These are phyloP conservation scores for Silurus meridionalis DNA, from an alignment of 2,113 vertebrate species.

Conservation along the genomic window DNA sequence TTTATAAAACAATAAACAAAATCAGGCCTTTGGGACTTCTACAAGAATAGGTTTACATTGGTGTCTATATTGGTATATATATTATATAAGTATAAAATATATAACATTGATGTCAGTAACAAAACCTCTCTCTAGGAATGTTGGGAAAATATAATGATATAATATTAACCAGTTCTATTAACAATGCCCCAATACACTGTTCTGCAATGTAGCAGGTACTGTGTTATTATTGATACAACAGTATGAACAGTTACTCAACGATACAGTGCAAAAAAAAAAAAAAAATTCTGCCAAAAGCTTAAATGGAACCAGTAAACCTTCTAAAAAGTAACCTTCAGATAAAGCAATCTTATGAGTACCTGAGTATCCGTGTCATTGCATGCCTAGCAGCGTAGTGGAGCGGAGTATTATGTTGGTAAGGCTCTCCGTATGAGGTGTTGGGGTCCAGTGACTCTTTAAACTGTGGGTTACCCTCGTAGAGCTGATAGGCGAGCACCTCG, in stretches of 20 bases:
- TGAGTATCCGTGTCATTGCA: slow-evolving; percentile 93
- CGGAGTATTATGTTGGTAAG: slow-evolving; percentile 97
- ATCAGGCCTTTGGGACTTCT: neutral
- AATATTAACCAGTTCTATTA: neutral
- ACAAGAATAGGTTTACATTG: neutral
- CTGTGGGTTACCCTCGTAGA: slow-evolving; percentile 95
- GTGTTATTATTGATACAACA: neutral
- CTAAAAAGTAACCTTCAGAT: no score
- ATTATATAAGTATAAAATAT: neutral
- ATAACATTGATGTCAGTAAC: neutral
- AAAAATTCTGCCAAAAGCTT: neutral
- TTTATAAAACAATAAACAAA: neutral
- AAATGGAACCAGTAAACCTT: neutral
- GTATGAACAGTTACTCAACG: neutral
- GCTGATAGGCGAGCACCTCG: slow-evolving; percentile 91
- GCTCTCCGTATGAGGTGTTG: slow-evolving; percentile 95
- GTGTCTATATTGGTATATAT: no score
- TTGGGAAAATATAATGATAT: neutral
- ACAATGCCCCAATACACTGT: neutral
- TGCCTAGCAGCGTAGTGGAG: slow-evolving; percentile 96
- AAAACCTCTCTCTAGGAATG: neutral
- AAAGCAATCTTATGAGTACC: slow-evolving; percentile 67
- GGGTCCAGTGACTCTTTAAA: slow-evolving; percentile 97
- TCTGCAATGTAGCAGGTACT: neutral
- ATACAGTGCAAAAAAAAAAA: no score